These are phyloP conservation scores for Lypha dubia DNA, from an alignment of 2,888 invertebrate species.

Conservation along the genomic window DNA sequence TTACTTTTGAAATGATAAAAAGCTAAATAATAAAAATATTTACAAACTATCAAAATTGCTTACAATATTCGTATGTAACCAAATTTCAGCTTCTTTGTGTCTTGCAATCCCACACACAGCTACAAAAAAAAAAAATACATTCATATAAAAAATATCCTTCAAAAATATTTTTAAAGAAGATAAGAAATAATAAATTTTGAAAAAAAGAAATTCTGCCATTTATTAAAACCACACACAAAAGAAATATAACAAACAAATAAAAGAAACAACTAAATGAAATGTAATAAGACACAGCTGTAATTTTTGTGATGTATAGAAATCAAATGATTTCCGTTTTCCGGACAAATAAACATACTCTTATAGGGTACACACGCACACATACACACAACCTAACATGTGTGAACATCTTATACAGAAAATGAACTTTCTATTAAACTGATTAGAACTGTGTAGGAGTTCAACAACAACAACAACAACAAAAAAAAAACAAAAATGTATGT, in stretches of 20 bases:
- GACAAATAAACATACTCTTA: background rate
- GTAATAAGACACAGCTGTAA: slow-evolving; percentile 7
- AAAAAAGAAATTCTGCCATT: background rate
- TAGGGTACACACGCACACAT: too few species aligned
- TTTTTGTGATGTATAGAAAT: background rate
- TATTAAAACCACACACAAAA: background rate
- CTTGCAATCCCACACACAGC: too few species aligned
- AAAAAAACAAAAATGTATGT: background rate
- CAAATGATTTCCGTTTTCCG: slow-evolving; percentile 9
- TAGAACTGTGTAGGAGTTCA: background rate
- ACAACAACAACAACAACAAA: too few species aligned
- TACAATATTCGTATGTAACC: background rate
- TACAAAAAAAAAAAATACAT: too few species aligned
- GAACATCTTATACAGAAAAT: background rate
- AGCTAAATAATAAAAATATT: too few species aligned
- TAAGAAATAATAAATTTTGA: background rate
- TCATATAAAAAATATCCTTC: background rate
- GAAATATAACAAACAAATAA: background rate
- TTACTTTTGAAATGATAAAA: too few species aligned
- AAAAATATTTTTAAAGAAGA: background rate
- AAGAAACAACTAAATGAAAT: background rate
- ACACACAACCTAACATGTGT: background rate
- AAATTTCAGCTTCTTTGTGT: background rate
- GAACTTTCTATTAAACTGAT: background rate
- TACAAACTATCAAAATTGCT: too few species aligned